These are phyloP conservation scores for Colletes collaris DNA, from an alignment of 2,888 invertebrate species.

Conservation along the genomic window DNA sequence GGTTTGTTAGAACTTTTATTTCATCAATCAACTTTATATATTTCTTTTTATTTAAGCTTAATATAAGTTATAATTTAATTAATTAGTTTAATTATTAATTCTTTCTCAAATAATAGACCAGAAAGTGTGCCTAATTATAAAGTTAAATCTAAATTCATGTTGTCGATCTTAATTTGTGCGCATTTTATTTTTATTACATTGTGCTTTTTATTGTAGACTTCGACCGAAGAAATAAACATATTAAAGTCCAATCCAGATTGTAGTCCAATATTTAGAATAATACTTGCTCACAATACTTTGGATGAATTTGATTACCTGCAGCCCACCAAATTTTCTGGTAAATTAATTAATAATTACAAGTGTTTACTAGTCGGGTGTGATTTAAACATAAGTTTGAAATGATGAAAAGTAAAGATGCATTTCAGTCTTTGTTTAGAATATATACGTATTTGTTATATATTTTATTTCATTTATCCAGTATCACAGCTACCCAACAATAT, in stretches of 20 bases:
- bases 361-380: not conserved
- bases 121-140: too few species aligned
- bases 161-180: not conserved
- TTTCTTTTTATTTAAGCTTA: not conserved
- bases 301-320: slow-evolving; percentile 83
- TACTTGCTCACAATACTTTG: slow-evolving; percentile 85
- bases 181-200: slow-evolving; percentile 10
- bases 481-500: slow-evolving; percentile 84
- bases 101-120: too few species aligned
- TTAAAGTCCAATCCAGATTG: slow-evolving; percentile 87
- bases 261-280: slow-evolving; percentile 89
- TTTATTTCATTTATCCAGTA: slow-evolving; percentile 71
- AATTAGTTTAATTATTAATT: too few species aligned
- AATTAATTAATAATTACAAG: slow-evolving; percentile 22
- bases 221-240: slow-evolving; percentile 85
- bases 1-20: not conserved
- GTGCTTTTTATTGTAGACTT: slow-evolving; percentile 83
- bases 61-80: not conserved
- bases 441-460: slow-evolving; percentile 17
- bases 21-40: not conserved
- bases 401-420: not conserved
- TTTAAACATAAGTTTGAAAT: slow-evolving; percentile 1
- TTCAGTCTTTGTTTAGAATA: not conserved
- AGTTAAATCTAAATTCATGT: too few species aligned
- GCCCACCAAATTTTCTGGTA: slow-evolving; percentile 79